Evolutionary conservation across 1,140 invertebrate genomes (phyloP).

Genomic region (Fopius arisanus): DNA sequence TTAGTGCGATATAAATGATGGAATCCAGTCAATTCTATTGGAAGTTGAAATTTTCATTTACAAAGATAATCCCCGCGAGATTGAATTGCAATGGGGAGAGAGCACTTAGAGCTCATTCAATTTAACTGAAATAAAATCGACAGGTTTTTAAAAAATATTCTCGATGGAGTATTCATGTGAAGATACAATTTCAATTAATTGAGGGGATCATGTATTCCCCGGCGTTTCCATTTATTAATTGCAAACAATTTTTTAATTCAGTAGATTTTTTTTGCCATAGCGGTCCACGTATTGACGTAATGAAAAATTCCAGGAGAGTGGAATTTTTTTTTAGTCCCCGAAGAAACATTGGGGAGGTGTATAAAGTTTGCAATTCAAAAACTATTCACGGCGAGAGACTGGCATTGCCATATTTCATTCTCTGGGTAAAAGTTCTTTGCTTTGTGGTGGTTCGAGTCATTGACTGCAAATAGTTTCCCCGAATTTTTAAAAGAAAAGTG

Average conservation of each 20-base stretch:
- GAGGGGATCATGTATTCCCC: not conserved
- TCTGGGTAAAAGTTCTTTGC: not conserved
- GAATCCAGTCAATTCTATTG: not conserved
- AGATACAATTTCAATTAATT: not conserved
- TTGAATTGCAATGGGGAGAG: not conserved
- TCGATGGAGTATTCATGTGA: not conserved
- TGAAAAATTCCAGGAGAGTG: too few relatives aligned
- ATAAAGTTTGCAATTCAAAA: not conserved
- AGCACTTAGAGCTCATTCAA: not conserved
- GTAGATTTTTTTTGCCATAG: not conserved
- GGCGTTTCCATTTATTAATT: not conserved
- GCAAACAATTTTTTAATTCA: not conserved
- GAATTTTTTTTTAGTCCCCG: too few relatives aligned
- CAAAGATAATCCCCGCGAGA: not conserved
- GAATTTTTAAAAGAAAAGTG: not conserved
- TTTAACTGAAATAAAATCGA: not conserved
- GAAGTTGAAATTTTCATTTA: not conserved
- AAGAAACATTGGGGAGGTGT: too few relatives aligned
- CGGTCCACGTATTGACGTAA: too few relatives aligned
- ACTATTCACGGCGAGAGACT: not conserved
- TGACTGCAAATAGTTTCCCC: not conserved
- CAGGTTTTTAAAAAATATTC: not conserved
- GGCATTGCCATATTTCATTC: not conserved
- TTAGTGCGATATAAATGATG: too few relatives aligned
- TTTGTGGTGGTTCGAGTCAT: not conserved